These are phyloP conservation scores for Symphodus melops DNA, from an alignment of 2,113 vertebrate genomes.

Conservation along the genomic window DNA sequence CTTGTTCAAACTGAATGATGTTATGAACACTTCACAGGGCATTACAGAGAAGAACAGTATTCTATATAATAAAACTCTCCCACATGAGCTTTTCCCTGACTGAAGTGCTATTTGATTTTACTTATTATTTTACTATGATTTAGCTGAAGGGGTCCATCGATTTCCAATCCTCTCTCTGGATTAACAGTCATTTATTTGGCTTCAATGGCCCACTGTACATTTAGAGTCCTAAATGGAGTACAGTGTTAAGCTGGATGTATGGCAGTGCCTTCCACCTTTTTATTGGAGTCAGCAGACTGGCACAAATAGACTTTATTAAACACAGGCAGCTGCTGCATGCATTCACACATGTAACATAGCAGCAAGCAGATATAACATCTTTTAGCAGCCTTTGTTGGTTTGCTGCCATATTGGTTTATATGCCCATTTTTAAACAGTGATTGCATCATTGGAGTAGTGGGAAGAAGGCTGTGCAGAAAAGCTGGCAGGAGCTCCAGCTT, in stretches of 20 bases:
- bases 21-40: background rate
- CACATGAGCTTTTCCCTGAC: conserved; percentile 3
- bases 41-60: background rate
- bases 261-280: conserved; percentile 16
- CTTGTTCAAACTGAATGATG: background rate
- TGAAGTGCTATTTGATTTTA: background rate
- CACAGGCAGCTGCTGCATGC: background rate
- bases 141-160: conserved; percentile 7
- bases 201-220: background rate
- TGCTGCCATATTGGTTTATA: conserved; percentile 28
- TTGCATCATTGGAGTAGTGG: conserved; percentile 17
- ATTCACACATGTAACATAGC: background rate
- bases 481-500: conserved; percentile 16
- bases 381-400: conserved; percentile 35
- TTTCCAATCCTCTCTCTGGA: conserved; percentile 14
- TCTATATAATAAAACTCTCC: conserved; percentile 1
- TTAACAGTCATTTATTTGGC: conserved; percentile 6
- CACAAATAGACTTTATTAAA: conserved; percentile 37
- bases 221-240: conserved; percentile 31
- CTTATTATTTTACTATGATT: conserved; percentile 39
- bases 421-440: conserved; percentile 8
- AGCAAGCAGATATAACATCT: background rate
- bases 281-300: conserved; percentile 15
- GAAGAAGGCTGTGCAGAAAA: conserved; percentile 11
- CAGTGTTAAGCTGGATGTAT: conserved; percentile 31